Evolutionary conservation across 2,113 vertebrate genomes (phyloP).

Genomic region (Percina caprodes): DNA sequence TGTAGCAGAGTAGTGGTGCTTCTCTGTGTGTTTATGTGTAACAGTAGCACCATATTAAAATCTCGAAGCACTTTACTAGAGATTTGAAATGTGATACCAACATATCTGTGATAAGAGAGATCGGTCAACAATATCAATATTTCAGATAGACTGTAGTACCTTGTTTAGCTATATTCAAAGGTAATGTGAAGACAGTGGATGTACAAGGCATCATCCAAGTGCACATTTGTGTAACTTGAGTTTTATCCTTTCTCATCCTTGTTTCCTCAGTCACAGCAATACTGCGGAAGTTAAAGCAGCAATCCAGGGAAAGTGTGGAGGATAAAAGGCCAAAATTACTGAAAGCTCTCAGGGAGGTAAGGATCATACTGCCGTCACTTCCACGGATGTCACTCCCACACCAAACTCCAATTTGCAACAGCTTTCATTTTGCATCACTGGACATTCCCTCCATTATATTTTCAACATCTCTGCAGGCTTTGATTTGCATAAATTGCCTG

Average conservation of each 20-base stretch:
- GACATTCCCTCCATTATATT: slow-evolving; percentile 6
- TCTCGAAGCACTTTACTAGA: neutral
- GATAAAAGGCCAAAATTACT: slow-evolving; percentile 95
- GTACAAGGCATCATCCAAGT: neutral
- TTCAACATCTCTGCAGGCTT: slow-evolving; percentile 3
- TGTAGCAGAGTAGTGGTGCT: neutral
- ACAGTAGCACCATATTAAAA: neutral
- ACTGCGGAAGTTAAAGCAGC: slow-evolving; percentile 96
- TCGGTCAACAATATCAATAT: neutral
- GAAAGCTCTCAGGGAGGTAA: slow-evolving; percentile 95
- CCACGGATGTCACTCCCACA: neutral
- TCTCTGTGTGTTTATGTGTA: neutral
- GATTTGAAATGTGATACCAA: neutral
- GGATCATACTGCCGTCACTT: slow-evolving; percentile 21
- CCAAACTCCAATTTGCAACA: neutral
- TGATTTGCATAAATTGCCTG: slow-evolving; percentile 22
- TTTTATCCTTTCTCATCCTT: neutral
- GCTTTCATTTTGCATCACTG: neutral
- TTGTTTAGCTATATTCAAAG: neutral
- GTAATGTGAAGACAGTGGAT: neutral
- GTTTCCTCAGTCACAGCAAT: slow-evolving; percentile 91
- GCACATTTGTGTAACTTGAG: neutral
- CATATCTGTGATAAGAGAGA: neutral
- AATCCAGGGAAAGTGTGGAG: slow-evolving; percentile 97
- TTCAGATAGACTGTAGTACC: neutral